These are phyloP conservation scores for Tinamus guttatus DNA, from an alignment of 2,113 vertebrate species.

Conservation along the genomic window DNA sequence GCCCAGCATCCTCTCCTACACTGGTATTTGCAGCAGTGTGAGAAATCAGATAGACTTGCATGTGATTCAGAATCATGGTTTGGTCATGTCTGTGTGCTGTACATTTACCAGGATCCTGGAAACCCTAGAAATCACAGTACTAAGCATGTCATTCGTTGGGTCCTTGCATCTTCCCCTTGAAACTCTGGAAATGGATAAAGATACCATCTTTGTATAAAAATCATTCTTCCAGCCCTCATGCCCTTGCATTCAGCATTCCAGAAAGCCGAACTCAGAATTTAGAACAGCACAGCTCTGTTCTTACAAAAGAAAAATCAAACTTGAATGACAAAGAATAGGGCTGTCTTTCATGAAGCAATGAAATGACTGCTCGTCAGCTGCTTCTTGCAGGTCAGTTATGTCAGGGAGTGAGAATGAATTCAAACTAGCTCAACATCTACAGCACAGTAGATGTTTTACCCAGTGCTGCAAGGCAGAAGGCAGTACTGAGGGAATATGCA, in stretches of 20 bases:
- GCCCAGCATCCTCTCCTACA: background rate
- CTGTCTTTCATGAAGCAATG: background rate
- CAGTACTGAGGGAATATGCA: background rate
- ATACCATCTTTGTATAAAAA: background rate
- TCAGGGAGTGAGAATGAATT: background rate
- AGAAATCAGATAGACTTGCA: background rate
- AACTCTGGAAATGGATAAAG: slow-evolving; percentile 6
- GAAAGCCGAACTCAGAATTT: background rate
- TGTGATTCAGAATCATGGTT: background rate
- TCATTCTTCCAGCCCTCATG: background rate
- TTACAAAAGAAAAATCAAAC: background rate
- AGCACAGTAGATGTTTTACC: fast-evolving
- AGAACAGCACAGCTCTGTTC: slow-evolving; percentile 8
- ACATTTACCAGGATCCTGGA: background rate
- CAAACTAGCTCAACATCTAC: background rate
- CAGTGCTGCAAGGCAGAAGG: fast-evolving
- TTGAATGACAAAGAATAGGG: background rate
- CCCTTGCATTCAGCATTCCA: slow-evolving; percentile 2
- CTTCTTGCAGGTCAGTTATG: background rate
- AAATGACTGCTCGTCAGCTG: background rate
- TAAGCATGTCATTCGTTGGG: background rate
- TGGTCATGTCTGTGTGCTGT: background rate
- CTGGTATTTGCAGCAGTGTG: background rate
- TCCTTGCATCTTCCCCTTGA: background rate
- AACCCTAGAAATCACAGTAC: background rate